Evolutionary conservation across 2,113 vertebrate genomes (phyloP), one percentile per base, ranked within the genome.

Genomic region (Ictidomys tridecemlineatus): DNA sequence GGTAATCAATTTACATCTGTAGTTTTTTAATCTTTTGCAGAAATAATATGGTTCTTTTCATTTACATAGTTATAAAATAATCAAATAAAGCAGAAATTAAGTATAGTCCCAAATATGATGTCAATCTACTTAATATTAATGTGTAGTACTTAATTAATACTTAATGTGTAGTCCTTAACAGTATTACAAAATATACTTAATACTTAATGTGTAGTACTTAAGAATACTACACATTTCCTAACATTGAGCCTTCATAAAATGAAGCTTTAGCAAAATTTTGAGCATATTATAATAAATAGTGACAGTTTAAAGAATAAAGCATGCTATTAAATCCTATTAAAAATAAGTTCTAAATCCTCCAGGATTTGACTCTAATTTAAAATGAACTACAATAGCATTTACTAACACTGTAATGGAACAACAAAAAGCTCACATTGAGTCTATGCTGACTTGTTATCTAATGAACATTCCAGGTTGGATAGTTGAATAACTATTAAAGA

Each of bases 401-500:
- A 53, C 77, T 65, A 69, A 63, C 1, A 53, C 5, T 87, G 7
- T 18, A 30, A 16, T 84, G 22, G n/a, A 73, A 82, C 28, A 32
- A 16, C 34, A 37, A 61, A 61, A 74, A 45, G 30, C 16, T 22
- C 28, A 65, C 22, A 78, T 24, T 28, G 32, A 63, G 77, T 89
- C 37, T 69, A 17, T 87, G 65, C 34, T 93, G 85, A 93, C 24
- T 89, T 51, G 73, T 97, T 94, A 93, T 92, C 92, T 97, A 96
- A 96, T 92, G 89, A 93, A 86, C 87, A 96, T 97, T 96, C 93
- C 94, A 94, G 77, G 30, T 69, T 79, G 90, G 70, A 72, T 24
- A 93, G 74, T 4, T 95, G 89, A 96, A 85, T 73, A 96, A 73
- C 93, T 89, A 93, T 93, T 94, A 94, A 89, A 56, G 85, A 92